Evolutionary conservation across 2,797 vertebrate genomes (phyloP).

Genomic region (Sorex maritimensis): DNA sequence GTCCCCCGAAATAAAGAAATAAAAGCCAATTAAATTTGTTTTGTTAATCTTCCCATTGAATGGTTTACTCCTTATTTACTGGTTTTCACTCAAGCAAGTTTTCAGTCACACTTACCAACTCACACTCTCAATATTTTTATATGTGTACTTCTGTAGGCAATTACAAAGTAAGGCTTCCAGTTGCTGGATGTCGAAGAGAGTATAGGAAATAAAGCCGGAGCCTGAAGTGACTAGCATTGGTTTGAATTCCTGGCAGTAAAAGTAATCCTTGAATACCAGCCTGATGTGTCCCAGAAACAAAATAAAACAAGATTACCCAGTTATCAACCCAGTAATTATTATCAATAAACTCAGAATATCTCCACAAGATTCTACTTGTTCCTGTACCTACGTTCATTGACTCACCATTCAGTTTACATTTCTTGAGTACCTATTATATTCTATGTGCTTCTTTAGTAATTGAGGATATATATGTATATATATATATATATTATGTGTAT

Average conservation of each 20-base stretch:
- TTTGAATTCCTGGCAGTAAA: too few relatives aligned
- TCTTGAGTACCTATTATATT: not conserved
- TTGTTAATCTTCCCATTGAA: not conserved
- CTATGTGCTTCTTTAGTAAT: not conserved
- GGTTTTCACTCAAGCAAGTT: constrained; percentile 56
- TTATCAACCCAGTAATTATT: not conserved
- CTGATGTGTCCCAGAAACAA: too few relatives aligned
- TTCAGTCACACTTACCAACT: constrained; percentile 8
- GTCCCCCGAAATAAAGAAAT: too few relatives aligned
- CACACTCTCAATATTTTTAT: constrained; percentile 14
- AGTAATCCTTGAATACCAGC: too few relatives aligned
- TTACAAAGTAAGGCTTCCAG: not conserved
- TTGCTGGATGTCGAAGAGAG: too few relatives aligned
- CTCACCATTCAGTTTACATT: not conserved
- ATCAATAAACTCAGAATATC: not conserved
- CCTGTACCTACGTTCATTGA: not conserved
- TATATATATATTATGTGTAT: too few relatives aligned
- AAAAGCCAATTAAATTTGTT: constrained; percentile 21
- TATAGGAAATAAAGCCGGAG: too few relatives aligned
- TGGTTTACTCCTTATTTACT: constrained; percentile 11
- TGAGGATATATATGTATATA: not conserved
- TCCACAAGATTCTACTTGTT: not conserved
- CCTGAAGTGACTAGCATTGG: too few relatives aligned
- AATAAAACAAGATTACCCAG: not conserved
- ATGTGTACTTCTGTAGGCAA: not conserved